Conservation (phyloP, 2,113 vertebrate genomes). For the Chascanopsetta lugubris region DNA sequence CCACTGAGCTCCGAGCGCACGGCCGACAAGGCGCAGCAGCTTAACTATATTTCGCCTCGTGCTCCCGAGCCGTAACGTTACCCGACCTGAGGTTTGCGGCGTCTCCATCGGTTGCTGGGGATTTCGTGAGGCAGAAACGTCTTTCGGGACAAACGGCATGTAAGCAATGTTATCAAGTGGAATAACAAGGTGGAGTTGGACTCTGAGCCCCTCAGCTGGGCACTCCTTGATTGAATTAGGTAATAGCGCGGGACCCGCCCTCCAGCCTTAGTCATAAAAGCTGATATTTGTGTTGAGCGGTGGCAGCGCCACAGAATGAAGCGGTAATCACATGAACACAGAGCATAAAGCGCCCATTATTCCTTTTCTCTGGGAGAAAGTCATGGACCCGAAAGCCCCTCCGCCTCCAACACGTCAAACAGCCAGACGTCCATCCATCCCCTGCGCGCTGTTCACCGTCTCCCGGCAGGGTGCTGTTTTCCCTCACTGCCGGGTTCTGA, state of each 20-base stretch:
- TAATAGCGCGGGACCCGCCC: slow-evolving; percentile 17
- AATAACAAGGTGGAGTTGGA: slow-evolving; percentile 32
- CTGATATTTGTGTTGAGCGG: not conserved
- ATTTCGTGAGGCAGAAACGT: slow-evolving; percentile 29
- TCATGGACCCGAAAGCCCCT: not conserved
- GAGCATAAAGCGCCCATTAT: not conserved
- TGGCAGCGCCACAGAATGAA: not conserved
- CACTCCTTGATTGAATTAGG: slow-evolving; percentile 17
- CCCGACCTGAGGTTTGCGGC: not conserved
- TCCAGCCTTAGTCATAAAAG: slow-evolving; percentile 1
- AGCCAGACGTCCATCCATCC: not conserved
- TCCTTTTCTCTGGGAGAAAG: not conserved
- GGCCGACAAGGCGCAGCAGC: slow-evolving; percentile 15
- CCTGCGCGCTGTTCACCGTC: not conserved
- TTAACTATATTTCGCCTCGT: slow-evolving; percentile 35
- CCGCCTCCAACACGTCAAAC: not conserved
- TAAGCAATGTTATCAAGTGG: slow-evolving; percentile 12
- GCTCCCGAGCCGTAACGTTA: slow-evolving; percentile 1
- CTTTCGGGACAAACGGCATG: slow-evolving; percentile 12
- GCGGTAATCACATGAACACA: slow-evolving; percentile 5
- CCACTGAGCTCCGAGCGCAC: slow-evolving; percentile 1
- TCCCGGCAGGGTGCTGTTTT: not conserved
- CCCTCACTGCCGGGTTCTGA: not conserved
- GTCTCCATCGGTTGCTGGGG: slow-evolving; percentile 26
- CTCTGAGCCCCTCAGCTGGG: not conserved